Percentiles rank a stretch among this genome's conserved stretches.
These are phyloP conservation scores for Drosophila elegans DNA, from an alignment of 1,140 invertebrate species.

Conservation along the genomic window DNA sequence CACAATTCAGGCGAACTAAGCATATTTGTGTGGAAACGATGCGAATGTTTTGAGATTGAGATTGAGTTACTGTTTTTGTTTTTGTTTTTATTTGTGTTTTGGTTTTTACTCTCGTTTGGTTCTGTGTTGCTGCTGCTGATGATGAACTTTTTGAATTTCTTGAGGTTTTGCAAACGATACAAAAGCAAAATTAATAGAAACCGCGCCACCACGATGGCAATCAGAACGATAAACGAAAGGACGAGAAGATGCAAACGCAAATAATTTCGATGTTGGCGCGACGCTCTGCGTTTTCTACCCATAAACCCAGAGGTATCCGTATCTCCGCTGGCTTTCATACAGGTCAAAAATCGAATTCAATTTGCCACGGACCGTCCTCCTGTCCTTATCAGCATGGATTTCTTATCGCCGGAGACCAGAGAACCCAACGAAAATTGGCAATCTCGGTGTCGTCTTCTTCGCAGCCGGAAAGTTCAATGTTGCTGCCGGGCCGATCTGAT, in stretches of 20 bases:
- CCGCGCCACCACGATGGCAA: slow-evolving; percentile 79
- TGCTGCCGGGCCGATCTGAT: slow-evolving; percentile 52
- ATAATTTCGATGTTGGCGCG: slow-evolving; percentile 84
- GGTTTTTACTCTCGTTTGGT: slow-evolving; percentile 15
- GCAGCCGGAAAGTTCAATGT: slow-evolving; percentile 55
- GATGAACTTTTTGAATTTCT: slow-evolving; percentile 73
- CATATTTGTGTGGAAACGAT: slow-evolving; percentile 59
- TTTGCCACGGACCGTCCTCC: slow-evolving; percentile 36
- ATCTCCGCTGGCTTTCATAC: slow-evolving; percentile 41
- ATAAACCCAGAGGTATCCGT: slow-evolving; percentile 77
- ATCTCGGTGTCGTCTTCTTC: slow-evolving; percentile 61
- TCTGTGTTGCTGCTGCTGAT: slow-evolving; percentile 26
- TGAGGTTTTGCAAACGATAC: slow-evolving; percentile 83
- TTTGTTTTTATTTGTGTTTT: slow-evolving; percentile 33
- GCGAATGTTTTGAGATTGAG: slow-evolving; percentile 67
- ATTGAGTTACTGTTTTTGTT: slow-evolving; percentile 51
- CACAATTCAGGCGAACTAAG: slow-evolving; percentile 65
- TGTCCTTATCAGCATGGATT: slow-evolving; percentile 65
- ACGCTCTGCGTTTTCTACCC: slow-evolving; percentile 84
- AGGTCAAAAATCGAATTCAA: slow-evolving; percentile 41
- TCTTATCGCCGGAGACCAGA: slow-evolving; percentile 58
- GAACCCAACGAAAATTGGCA: slow-evolving; percentile 31
- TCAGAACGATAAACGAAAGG: slow-evolving; percentile 81
- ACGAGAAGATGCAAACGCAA: slow-evolving; percentile 84
- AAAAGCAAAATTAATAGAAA: slow-evolving; percentile 82